Evolutionary conservation across 1,140 invertebrate species (phyloP).

Genomic region (Bombus difficillimus): DNA sequence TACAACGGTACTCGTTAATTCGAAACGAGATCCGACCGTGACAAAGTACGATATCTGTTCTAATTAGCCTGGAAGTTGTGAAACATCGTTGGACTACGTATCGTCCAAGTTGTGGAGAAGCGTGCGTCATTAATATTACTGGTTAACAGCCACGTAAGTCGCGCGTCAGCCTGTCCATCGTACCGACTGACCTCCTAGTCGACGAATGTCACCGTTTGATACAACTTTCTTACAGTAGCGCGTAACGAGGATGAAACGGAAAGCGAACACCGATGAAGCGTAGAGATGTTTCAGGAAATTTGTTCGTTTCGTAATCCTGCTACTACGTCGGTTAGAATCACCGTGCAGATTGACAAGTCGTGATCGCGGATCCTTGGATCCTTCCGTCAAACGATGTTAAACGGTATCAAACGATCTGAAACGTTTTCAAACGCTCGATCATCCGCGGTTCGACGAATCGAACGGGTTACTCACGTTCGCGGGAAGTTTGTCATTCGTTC

Average conservation of each 20-base stretch:
- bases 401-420: not conserved
- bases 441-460: too few species aligned
- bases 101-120: not conserved
- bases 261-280: conserved; percentile 28
- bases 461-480: not conserved
- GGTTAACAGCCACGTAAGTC: not conserved
- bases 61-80: not conserved
- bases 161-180: not conserved
- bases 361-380: not conserved
- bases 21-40: not conserved
- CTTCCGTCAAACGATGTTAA: not conserved
- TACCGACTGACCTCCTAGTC: not conserved
- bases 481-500: conserved; percentile 5
- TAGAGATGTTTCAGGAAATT: conserved; percentile 18
- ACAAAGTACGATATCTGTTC: not conserved
- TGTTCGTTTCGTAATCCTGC: too few species aligned
- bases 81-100: not conserved
- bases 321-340: not conserved
- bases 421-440: not conserved
- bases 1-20: conserved; percentile 18
- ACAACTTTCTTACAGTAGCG: conserved; percentile 23
- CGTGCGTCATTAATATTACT: conserved; percentile 5
- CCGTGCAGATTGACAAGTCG: not conserved
- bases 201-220: not conserved
- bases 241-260: conserved; percentile 43